Conservation (phyloP, 2,888 invertebrate species). For the Aelia acuminata region DNA sequence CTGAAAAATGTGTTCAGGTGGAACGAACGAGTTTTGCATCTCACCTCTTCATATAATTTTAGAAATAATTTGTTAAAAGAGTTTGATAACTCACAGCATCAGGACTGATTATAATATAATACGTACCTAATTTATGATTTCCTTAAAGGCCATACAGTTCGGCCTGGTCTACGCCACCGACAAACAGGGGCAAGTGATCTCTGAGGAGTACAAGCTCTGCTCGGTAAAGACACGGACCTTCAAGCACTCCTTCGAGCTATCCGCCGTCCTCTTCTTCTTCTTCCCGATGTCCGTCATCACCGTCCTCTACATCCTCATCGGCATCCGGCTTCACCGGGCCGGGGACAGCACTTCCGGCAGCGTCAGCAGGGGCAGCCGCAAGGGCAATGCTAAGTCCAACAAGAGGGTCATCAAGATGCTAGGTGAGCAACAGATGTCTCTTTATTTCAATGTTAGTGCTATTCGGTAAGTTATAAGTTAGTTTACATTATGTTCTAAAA, state of each 20-base stretch:
- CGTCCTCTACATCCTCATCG: conserved; percentile 73
- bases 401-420: conserved; percentile 66
- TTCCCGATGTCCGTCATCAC: conserved; percentile 76
- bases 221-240: conserved; percentile 74
- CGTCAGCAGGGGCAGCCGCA: conserved; percentile 61
- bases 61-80: too few species aligned
- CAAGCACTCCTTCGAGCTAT: conserved; percentile 73
- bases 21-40: too few species aligned
- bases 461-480: too few species aligned
- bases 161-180: conserved; percentile 75
- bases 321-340: conserved; percentile 72
- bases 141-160: conserved; percentile 66
- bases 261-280: conserved; percentile 76
- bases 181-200: conserved; percentile 68
- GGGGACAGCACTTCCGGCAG: conserved; percentile 64
- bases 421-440: conserved; percentile 61
- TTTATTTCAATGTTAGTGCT: too few species aligned
- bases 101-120: too few species aligned
- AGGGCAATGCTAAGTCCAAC: conserved; percentile 62
- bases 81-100: too few species aligned
- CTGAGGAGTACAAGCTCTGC: conserved; percentile 73
- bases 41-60: too few species aligned
- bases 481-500: too few species aligned
- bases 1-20: too few species aligned
- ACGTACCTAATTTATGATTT: too few species aligned